Evolutionary conservation across 2,797 vertebrate species (phyloP).

Genomic region (Otolemur crassicaudatus): DNA sequence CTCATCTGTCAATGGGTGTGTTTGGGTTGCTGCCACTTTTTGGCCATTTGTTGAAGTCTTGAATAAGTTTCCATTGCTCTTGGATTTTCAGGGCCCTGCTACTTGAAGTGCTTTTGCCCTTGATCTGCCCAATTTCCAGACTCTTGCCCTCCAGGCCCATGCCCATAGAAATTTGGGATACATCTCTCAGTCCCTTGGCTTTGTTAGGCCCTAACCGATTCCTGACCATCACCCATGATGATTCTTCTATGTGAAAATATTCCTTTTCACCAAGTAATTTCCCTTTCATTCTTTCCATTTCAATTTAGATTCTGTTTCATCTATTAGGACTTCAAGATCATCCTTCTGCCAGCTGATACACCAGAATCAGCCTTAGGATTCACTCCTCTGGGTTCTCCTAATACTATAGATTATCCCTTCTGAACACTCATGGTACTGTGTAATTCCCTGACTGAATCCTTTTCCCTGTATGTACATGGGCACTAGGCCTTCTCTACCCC

Average conservation of each 20-base stretch:
- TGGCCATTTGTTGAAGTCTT: too few relatives aligned
- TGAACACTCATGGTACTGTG: neutral
- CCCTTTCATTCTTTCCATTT: neutral
- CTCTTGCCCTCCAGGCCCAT: fast-evolving
- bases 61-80: too few relatives aligned
- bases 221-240: too few relatives aligned
- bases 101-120: neutral
- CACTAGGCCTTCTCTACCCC: fast-evolving
- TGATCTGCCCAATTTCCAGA: too few relatives aligned
- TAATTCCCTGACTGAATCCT: neutral
- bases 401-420: neutral
- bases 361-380: neutral
- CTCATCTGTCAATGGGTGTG: too few relatives aligned
- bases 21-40: neutral
- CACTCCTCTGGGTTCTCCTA: too few relatives aligned
- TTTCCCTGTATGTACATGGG: neutral
- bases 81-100: too few relatives aligned
- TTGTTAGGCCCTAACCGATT: neutral
- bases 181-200: neutral
- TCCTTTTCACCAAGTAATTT: neutral
- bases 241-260: neutral
- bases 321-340: neutral
- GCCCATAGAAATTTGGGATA: fast-evolving
- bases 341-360: too few relatives aligned
- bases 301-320: neutral